Conservation (phyloP, 2,113 vertebrate species). For the Hippocampus abdominalis region DNA sequence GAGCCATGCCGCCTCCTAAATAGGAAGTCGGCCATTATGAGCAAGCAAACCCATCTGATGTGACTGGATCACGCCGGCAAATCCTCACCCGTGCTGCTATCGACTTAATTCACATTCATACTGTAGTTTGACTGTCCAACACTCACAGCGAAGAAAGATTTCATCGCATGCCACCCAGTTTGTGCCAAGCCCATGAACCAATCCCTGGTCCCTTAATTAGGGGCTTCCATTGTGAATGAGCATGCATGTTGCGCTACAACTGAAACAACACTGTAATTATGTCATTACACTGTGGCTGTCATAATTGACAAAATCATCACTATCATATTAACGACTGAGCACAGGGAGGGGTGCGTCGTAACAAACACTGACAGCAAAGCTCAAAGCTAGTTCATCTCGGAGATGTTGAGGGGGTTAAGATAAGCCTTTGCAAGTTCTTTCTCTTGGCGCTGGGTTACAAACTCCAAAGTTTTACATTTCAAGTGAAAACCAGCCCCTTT, state of each 20-base stretch:
- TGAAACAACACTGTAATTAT: slow-evolving; percentile 93
- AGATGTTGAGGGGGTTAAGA: too few relatives aligned
- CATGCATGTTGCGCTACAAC: slow-evolving; percentile 79
- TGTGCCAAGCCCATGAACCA: slow-evolving; percentile 89
- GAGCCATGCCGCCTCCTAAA: too few relatives aligned
- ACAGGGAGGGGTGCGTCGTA: slow-evolving; percentile 9
- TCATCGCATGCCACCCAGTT: slow-evolving; percentile 29
- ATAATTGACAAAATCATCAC: slow-evolving; percentile 59
- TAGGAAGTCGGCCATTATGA: too few relatives aligned
- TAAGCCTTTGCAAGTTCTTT: too few relatives aligned
- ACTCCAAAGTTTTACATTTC: too few relatives aligned
- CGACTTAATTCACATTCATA: not conserved
- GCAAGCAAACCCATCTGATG: not conserved
- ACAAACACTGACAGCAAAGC: slow-evolving; percentile 17
- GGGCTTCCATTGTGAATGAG: slow-evolving; percentile 92
- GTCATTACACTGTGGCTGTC: slow-evolving; percentile 79
- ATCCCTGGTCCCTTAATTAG: slow-evolving; percentile 93
- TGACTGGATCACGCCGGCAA: not conserved
- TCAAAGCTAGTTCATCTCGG: not conserved
- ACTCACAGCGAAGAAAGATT: slow-evolving; percentile 20
- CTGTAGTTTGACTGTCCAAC: not conserved
- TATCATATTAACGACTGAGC: slow-evolving; percentile 56
- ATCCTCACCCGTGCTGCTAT: not conserved
- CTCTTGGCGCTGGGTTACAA: too few relatives aligned
- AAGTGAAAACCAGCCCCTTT: too few relatives aligned